Conservation (phyloP, 2,113 vertebrate species). For the human region DNA sequence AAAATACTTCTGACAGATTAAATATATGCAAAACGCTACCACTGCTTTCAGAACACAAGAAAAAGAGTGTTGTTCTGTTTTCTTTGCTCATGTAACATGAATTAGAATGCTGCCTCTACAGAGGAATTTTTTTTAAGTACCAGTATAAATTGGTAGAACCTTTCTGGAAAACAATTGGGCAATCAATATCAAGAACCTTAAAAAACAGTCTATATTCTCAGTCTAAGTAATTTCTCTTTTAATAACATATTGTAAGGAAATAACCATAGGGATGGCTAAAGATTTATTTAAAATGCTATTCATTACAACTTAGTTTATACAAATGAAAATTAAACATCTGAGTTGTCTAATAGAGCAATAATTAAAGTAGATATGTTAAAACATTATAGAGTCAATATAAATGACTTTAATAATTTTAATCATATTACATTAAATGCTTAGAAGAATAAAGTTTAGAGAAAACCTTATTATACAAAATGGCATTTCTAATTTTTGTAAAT, state of each 20-base stretch:
- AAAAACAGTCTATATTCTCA: conserved; percentile 15
- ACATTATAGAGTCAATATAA: not conserved
- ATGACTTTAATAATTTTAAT: conserved; percentile 31
- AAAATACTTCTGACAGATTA: conserved; percentile 55
- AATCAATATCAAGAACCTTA: conserved; percentile 25
- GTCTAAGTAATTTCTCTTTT: conserved; percentile 41
- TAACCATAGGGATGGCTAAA: not conserved
- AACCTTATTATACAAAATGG: not conserved
- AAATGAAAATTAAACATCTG: conserved; percentile 45
- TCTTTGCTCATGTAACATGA: not conserved
- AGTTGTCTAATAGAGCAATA: conserved; percentile 8
- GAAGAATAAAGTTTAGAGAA: not conserved
- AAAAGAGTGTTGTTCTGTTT: not conserved
- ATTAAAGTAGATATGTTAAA: conserved; percentile 44
- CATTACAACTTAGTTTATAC: conserved; percentile 31
- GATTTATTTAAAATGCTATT: conserved; percentile 49
- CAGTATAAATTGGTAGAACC: not conserved
- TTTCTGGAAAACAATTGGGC: conserved; percentile 48
- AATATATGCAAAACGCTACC: conserved; percentile 46
- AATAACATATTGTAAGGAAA: conserved; percentile 30
- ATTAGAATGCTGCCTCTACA: not conserved
- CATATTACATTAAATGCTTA: conserved; percentile 26
- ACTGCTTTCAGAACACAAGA: conserved; percentile 45
- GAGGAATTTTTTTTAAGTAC: not conserved
- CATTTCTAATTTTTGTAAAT: conserved; percentile 50